A percentile compares a stretch with the other conserved stretches of the same genome.
Evolutionary conservation across 1,140 invertebrate genomes (phyloP).

Genomic region (Ridgeia piscesae): DNA sequence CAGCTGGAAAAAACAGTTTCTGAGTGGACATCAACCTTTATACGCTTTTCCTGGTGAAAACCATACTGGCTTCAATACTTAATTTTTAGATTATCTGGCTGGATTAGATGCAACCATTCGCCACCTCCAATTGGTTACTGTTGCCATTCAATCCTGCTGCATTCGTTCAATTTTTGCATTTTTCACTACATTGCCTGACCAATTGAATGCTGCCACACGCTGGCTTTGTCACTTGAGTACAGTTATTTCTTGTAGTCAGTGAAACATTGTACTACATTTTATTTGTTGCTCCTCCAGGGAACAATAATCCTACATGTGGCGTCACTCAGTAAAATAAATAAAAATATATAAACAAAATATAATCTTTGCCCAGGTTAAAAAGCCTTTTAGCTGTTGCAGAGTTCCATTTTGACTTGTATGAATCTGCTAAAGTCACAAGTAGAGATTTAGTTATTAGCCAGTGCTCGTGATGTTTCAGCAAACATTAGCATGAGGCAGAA

Average conservation of each 20-base stretch:
- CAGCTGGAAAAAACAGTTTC: neutral
- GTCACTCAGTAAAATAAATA: neutral
- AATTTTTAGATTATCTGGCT: neutral
- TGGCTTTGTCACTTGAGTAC: neutral
- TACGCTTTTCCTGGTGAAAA: neutral
- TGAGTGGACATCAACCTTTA: slow-evolving; percentile 1
- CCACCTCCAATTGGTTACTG: neutral
- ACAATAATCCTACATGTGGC: neutral
- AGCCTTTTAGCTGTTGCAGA: too few species aligned
- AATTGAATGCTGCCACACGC: neutral
- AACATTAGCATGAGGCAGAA: neutral
- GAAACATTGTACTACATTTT: neutral
- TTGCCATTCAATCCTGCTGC: neutral
- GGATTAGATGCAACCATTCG: neutral
- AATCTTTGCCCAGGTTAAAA: too few species aligned
- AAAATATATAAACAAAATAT: neutral
- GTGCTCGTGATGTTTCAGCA: neutral
- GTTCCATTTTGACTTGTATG: too few species aligned
- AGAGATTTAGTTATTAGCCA: neutral
- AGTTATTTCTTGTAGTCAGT: neutral
- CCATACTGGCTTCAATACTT: neutral
- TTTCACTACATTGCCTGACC: neutral
- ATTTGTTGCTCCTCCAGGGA: too few species aligned
- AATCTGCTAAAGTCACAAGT: neutral
- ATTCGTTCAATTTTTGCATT: neutral